Conservation (phyloP, 2,888 invertebrate genomes). For the Gnatocerus cornutus region DNA sequence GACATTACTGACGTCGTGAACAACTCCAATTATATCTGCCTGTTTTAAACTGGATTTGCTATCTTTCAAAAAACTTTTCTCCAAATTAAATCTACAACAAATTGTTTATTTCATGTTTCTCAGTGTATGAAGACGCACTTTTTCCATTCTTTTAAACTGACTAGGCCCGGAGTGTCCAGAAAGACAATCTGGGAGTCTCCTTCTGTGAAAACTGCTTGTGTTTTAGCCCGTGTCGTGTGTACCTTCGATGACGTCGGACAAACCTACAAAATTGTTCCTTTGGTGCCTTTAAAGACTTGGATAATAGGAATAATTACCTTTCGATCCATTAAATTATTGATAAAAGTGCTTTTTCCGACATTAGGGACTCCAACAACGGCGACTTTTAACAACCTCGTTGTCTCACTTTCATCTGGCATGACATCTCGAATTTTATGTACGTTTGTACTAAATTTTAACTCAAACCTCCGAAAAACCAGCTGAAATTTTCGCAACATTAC, state of each 20-base stretch:
- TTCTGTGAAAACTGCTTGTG: slow-evolving; percentile 82
- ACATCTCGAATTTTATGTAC: slow-evolving; percentile 19
- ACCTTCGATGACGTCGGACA: slow-evolving; percentile 93
- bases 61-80: slow-evolving; percentile 75
- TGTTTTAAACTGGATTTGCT: slow-evolving; percentile 77
- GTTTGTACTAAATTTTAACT: slow-evolving; percentile 37
- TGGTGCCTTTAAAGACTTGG: too few species aligned
- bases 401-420: slow-evolving; percentile 8
- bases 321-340: slow-evolving; percentile 88
- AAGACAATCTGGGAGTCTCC: slow-evolving; percentile 91
- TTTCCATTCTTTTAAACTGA: slow-evolving; percentile 79
- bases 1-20: slow-evolving; percentile 87
- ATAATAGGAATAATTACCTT: slow-evolving; percentile 73
- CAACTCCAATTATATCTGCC: slow-evolving; percentile 88
- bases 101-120: slow-evolving; percentile 20
- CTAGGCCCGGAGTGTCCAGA: slow-evolving; percentile 94
- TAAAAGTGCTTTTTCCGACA: slow-evolving; percentile 95
- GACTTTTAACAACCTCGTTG: slow-evolving; percentile 76
- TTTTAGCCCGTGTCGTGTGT: slow-evolving; percentile 88
- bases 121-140: slow-evolving; percentile 72
- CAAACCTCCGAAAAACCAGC: slow-evolving; percentile 20
- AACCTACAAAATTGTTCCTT: slow-evolving; percentile 75
- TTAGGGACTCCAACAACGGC: slow-evolving; percentile 96
- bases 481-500: slow-evolving; percentile 19
- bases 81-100: slow-evolving; percentile 73